Evolutionary conservation across 1,140 invertebrate species (phyloP), one percentile per base, ranked within the genome.

Genomic region (Lysiphlebus fabarum): DNA sequence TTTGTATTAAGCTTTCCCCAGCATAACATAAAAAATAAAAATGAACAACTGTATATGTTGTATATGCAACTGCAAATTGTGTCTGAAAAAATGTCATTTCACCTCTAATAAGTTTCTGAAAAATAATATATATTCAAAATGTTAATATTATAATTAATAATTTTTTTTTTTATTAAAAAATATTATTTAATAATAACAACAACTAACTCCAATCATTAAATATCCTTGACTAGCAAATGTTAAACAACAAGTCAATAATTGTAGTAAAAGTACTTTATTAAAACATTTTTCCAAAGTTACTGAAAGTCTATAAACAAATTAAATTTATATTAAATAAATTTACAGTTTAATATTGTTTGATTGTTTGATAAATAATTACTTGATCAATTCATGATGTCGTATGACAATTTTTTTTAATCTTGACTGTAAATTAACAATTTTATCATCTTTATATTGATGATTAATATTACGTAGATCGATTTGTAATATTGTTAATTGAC

Each of bases 231-330:
- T 53, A 47, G 61, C 66, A 48, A 66, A 59, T 41, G 53, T 61
- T 17, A 66, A 38, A 1, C 49, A 53, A 40, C 56, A 65, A 5
- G 36, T 54, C n/a, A 60, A 12, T 4, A 62, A 38, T 47, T 66
- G 64, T 1, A 55, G 45, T 2, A 68, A 57, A 53, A 68, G 53
- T 40, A 66, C 61, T 7, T 51, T 8, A 17, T 61, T 63, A 26
- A 65, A 68, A 56, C 72, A 77, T 0, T 53, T 26, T 64, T 82
- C 76, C 41, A 82, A 67, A 12, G 69, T 66, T 5, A 26, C 55
- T 26, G 17, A 26, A 26, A 26, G 17, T 26, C 17, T 26, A 17
- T 17, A 17, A 26, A 26, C 17, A 26, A n/a, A n/a, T n/a, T n/a
- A n/a, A n/a, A n/a, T n/a, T n/a, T n/a, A n/a, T n/a, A n/a, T n/a